These are phyloP conservation scores for Cataglyphis cursor DNA, from an alignment of 2,888 invertebrate genomes.

Conservation along the genomic window DNA sequence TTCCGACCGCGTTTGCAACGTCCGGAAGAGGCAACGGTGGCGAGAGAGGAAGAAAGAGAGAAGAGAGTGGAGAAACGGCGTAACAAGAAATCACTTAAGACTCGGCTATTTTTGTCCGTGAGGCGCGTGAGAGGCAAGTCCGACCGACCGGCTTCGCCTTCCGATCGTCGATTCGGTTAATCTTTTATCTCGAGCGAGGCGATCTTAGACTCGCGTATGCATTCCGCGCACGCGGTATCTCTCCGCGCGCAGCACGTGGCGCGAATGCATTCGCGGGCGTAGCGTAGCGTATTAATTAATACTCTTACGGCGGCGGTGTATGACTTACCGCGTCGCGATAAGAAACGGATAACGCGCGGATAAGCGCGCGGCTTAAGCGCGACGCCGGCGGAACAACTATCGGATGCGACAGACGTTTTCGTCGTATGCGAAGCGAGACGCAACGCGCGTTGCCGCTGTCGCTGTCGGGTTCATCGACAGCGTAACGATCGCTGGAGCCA, in stretches of 20 bases:
- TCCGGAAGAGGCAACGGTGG: neutral
- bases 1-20: slow-evolving; percentile 52
- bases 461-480: slow-evolving; percentile 67
- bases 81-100: slow-evolving; percentile 53
- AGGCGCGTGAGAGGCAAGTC: neutral
- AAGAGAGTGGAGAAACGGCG: no score
- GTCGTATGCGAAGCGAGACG: neutral
- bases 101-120: slow-evolving; percentile 37
- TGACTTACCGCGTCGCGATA: slow-evolving; percentile 18
- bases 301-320: slow-evolving; percentile 15
- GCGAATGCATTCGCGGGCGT: slow-evolving; percentile 33
- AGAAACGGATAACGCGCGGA: slow-evolving; percentile 9
- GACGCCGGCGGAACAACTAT: neutral
- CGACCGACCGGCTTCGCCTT: neutral
- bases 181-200: slow-evolving; percentile 25
- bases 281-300: slow-evolving; percentile 46
- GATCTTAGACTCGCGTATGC: slow-evolving; percentile 15
- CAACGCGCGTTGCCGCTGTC: slow-evolving; percentile 16
- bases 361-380: neutral
- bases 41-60: neutral
- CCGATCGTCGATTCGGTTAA: slow-evolving; percentile 31
- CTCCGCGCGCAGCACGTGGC: slow-evolving; percentile 31
- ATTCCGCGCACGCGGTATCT: slow-evolving; percentile 15
- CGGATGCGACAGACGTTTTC: neutral
- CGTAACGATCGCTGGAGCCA: slow-evolving; percentile 69